phyloP scores from a whole-genome alignment of 2,113 vertebrate species.

The Pteronura brasiliensis region DNA sequence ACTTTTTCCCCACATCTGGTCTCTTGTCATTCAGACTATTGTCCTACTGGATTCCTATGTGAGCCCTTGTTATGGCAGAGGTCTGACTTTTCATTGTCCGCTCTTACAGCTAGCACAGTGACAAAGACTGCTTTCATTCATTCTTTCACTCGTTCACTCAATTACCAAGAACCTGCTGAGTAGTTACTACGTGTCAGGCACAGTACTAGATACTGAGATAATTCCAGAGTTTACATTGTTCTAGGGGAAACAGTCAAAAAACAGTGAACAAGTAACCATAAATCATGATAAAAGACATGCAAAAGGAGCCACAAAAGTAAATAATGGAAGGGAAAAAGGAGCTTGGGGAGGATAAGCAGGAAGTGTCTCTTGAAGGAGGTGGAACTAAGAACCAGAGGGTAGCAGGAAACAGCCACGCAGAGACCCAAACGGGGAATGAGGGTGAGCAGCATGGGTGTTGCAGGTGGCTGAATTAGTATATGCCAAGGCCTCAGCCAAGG shows the following conservation, averaged over 20 bases:
- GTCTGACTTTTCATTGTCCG: neutral
- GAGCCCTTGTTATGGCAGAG: neutral
- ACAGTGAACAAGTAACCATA: neutral
- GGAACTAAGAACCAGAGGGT: neutral
- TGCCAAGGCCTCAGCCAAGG: neutral
- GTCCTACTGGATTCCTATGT: neutral
- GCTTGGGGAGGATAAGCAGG: neutral
- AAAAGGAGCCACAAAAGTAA: neutral
- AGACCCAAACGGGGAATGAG: rapidly evolving
- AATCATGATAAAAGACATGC: neutral
- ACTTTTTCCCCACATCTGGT: neutral
- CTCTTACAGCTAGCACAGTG: neutral
- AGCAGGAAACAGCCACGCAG: neutral
- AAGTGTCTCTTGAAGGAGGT: neutral
- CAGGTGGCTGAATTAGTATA: neutral
- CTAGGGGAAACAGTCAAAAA: neutral
- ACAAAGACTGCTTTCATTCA: neutral
- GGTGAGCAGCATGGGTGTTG: rapidly evolving
- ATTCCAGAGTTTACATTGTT: neutral
- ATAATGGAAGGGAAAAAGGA: neutral
- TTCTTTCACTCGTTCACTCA: neutral
- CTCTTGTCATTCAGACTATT: neutral
- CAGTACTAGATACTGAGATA: neutral
- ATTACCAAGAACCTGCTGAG: neutral
- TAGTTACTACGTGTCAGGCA: neutral